Evolutionary conservation across 2,888 invertebrate species (phyloP).

Genomic region (Bombylius major): DNA sequence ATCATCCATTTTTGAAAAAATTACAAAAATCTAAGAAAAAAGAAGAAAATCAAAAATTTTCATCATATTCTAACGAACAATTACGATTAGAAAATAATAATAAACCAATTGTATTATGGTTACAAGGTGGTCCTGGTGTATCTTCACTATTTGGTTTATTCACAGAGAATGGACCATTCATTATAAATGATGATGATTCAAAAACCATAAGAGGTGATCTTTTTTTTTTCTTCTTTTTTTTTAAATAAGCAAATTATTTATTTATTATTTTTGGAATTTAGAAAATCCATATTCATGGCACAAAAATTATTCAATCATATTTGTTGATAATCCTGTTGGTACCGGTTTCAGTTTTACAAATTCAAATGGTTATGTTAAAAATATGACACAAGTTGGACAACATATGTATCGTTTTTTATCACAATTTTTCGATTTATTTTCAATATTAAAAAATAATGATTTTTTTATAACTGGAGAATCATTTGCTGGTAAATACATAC

Average conservation of each 20-base stretch:
- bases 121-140: conserved; percentile 47
- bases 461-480: conserved; percentile 55
- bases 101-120: conserved; percentile 46
- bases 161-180: conserved; percentile 50
- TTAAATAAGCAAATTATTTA: neutral
- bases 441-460: conserved; percentile 44
- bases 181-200: conserved; percentile 36
- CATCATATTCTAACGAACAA: neutral
- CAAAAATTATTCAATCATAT: conserved; percentile 47
- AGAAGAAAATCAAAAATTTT: neutral
- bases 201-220: conserved; percentile 18
- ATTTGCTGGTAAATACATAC: conserved; percentile 48
- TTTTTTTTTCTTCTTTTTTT: neutral
- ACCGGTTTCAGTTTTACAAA: conserved; percentile 55
- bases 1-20: conserved; percentile 40
- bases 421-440: conserved; percentile 53
- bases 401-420: conserved; percentile 47
- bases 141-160: conserved; percentile 46
- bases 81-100: neutral
- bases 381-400: conserved; percentile 47
- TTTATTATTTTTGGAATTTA: conserved; percentile 17
- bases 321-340: conserved; percentile 56
- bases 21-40: conserved; percentile 50
- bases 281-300: conserved; percentile 48
- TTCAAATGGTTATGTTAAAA: conserved; percentile 46